phyloP scores from a whole-genome alignment of 2,113 vertebrate species.

The Clarias magur region DNA sequence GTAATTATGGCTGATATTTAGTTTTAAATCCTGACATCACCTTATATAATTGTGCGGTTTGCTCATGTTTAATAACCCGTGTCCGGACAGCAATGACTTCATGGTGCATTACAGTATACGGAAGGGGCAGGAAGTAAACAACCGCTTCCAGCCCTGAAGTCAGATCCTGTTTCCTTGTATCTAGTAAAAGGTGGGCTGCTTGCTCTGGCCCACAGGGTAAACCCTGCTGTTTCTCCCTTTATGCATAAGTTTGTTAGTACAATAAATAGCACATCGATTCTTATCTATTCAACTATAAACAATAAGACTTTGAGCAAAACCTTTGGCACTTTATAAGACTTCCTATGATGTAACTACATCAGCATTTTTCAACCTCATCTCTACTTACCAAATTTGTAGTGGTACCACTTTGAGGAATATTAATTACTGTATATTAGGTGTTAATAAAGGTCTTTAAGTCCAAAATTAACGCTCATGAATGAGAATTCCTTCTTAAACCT shows the following conservation, averaged over 20 bases:
- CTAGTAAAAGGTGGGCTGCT: neutral
- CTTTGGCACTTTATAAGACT: neutral
- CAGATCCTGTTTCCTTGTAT: neutral
- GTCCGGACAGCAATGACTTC: neutral
- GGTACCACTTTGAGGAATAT: neutral
- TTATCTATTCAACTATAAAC: neutral
- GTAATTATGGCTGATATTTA: neutral
- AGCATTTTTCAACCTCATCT: neutral
- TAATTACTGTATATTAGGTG: neutral
- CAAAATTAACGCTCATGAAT: neutral
- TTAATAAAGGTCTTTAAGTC: neutral
- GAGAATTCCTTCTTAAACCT: neutral
- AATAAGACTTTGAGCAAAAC: neutral
- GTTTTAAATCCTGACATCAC: neutral
- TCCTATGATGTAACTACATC: neutral
- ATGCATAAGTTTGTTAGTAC: neutral
- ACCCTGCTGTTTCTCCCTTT: neutral
- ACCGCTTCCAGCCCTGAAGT: neutral
- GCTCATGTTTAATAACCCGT: neutral
- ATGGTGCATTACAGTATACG: conserved; percentile 9
- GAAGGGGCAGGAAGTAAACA: conserved; percentile 24
- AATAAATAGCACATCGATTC: neutral
- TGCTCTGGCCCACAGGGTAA: neutral
- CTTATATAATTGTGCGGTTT: neutral
- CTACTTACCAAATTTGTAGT: neutral